Evolutionary conservation across 1,140 invertebrate species (phyloP).

Genomic region (Cotesia typhae): DNA sequence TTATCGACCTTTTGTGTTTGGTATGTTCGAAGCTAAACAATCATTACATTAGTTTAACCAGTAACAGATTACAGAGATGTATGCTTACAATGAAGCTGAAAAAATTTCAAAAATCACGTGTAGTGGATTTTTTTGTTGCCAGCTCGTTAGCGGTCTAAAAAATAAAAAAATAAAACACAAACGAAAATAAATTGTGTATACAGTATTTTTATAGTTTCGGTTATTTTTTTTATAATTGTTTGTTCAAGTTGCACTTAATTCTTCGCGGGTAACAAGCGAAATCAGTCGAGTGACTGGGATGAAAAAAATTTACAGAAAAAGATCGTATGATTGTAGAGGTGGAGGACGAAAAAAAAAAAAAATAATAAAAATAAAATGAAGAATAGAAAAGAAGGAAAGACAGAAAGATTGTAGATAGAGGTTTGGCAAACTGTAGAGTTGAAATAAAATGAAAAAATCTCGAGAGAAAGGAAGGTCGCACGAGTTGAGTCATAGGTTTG

Average conservation of each 20-base stretch:
- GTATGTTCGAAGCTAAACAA: constrained; percentile 8
- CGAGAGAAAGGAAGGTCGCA: constrained; percentile 31
- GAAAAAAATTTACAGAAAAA: constrained; percentile 16
- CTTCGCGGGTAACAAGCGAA: background rate
- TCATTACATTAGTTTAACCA: background rate
- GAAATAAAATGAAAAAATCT: constrained; percentile 23
- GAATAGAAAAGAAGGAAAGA: constrained; percentile 24
- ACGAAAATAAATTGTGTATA: no score
- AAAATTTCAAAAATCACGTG: background rate
- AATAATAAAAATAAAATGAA: constrained; percentile 19
- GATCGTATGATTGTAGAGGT: constrained; percentile 11
- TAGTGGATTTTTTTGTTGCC: no score
- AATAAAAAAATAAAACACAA: no score
- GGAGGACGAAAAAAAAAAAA: background rate
- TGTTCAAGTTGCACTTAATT: constrained; percentile 4
- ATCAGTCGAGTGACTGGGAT: constrained; percentile 26
- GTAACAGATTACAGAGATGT: background rate
- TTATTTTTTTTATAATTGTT: no score
- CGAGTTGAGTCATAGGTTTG: constrained; percentile 48
- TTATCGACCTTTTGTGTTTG: constrained; percentile 13
- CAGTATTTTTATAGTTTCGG: no score
- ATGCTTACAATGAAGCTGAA: no score
- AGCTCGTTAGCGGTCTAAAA: no score
- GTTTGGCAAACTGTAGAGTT: constrained; percentile 13
- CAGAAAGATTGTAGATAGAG: constrained; percentile 30